Base-by-base conservation (phyloP, 2,113 vertebrate genomes). In the Holacanthus passer region DNA sequence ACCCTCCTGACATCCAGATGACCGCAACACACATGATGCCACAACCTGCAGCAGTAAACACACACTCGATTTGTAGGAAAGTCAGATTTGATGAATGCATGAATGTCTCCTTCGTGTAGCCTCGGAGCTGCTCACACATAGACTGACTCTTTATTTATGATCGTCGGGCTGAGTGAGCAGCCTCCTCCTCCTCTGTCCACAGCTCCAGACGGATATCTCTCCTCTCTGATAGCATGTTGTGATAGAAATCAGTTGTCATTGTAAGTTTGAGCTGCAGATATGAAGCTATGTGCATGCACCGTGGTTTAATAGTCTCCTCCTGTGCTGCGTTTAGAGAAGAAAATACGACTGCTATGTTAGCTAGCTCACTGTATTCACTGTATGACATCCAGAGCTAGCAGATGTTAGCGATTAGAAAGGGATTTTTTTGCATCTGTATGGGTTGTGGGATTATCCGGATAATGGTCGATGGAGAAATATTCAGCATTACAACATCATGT, bases 201-300 rank as follows among this genome's bases (percentile, higher is more conserved):
- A 73, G 76, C 81, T 62, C 47, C 64, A 48, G 41, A 64, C 35
- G 63, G 62, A 39, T 43, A 59, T 62, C 41, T 81, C 43, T 60
- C 58, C 62, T 71, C 84, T 50, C n/a, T 43, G 37, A 2, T 77
- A 81, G 74, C 79, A 65, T 78, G 89, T 76, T 85, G 74, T 88
- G 68, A 77, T 55, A 60, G 45, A 78, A 71, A 74, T 45, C 81
- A 73, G 12, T 81, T 65, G 87, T 74, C 81, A 73, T 66, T 86
- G 92, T 92, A 79, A 91, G 90, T 91, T 83, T 77, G 47, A n/a
- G 12, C 35, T 32, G 2, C 52, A 10, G 24, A 7, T 68, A 39
- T 12, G 63, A 41, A 20, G 39, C 58, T 63, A 14, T 52, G 58
- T 87, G 86, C 79, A 70, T 75, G 84, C 81, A 7, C 11, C 55